Evolutionary conservation across 2,888 invertebrate species (phyloP), one percentile per base, ranked within the genome.

Genomic region (Rhagium mordax): DNA sequence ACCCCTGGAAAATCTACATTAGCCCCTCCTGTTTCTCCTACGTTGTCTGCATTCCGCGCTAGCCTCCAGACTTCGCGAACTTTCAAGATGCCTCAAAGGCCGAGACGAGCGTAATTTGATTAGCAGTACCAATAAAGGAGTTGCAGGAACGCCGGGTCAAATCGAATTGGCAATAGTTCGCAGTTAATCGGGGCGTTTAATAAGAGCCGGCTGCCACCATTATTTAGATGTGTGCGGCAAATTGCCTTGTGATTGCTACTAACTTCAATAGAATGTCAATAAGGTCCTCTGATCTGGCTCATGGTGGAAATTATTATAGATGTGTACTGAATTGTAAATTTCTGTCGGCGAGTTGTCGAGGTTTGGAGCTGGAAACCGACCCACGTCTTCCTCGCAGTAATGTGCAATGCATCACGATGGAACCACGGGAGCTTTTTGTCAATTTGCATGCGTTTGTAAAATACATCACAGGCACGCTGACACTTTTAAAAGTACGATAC

Each of bases 241-340:
- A 81, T 81, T 79, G 79, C 79, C 79, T 71, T 76, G 77, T 81
- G 80, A 81, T 81, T 77, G 76, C 72, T 68, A 74, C 76, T 74
- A 72, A 67, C 77, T 74, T 77, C 79, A 70, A 78, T 78, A 71
- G 80, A 81, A 82, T 81, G 80, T 77, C 81, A 81, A 82, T 82
- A 76, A 74, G 79, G 75, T 67, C 72, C 66, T 75, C 71, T 77
- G 75, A 79, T 78, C 81, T 79, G 71, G 79, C 77, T 62, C 67
- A 70, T 55, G 70, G 64, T 55, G 65, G 71, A 76, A 77, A 80
- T 79, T 80, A 77, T 79, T 78, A 74, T 73, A 59, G 75, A 75
- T 77, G 79, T 77, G 77, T 67, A 70, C 69, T 53, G 77, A 77
- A 74, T 77, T 72, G 75, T 67, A 71, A 79, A 79, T 79, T 77